Percentiles rank a stretch among this genome's conserved stretches.
phyloP scores from a whole-genome alignment of 2,113 vertebrate species.

The Neolamprologus fasciatus region DNA sequence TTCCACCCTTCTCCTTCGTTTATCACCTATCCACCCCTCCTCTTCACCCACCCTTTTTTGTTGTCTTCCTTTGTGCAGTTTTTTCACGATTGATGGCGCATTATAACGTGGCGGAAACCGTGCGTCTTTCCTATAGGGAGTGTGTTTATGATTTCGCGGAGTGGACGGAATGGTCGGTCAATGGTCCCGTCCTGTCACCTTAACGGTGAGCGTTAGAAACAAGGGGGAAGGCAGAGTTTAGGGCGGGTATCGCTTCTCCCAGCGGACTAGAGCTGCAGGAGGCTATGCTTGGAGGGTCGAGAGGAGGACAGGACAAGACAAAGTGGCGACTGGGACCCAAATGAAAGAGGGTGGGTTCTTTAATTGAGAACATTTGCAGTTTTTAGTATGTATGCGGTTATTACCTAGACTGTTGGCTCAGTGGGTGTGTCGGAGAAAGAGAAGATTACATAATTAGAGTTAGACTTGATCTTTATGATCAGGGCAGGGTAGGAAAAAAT shows the following conservation, averaged over 20 bases:
- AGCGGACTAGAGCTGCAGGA: slow-evolving; percentile 36
- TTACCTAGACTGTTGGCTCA: neutral
- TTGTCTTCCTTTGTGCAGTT: slow-evolving; percentile 37
- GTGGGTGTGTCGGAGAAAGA: neutral
- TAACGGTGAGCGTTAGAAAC: neutral
- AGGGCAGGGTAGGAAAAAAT: neutral
- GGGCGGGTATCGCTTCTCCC: slow-evolving; percentile 45
- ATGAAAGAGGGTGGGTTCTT: slow-evolving; percentile 17
- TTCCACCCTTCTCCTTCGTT: neutral
- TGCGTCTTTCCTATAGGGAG: neutral
- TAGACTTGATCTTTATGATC: neutral
- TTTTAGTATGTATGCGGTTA: neutral
- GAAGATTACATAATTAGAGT: neutral
- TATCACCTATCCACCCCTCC: neutral
- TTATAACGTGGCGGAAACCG: neutral
- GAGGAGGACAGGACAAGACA: neutral
- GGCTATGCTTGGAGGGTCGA: neutral
- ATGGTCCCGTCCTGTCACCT: slow-evolving; percentile 2
- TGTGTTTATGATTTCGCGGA: neutral
- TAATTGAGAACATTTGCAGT: neutral
- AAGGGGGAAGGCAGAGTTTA: neutral
- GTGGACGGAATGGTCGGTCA: neutral
- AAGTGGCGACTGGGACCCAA: neutral
- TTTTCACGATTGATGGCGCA: slow-evolving; percentile 23
- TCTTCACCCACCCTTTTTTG: neutral